These are phyloP conservation scores for Hemithea aestivaria DNA, from an alignment of 2,888 invertebrate genomes.

Conservation along the genomic window DNA sequence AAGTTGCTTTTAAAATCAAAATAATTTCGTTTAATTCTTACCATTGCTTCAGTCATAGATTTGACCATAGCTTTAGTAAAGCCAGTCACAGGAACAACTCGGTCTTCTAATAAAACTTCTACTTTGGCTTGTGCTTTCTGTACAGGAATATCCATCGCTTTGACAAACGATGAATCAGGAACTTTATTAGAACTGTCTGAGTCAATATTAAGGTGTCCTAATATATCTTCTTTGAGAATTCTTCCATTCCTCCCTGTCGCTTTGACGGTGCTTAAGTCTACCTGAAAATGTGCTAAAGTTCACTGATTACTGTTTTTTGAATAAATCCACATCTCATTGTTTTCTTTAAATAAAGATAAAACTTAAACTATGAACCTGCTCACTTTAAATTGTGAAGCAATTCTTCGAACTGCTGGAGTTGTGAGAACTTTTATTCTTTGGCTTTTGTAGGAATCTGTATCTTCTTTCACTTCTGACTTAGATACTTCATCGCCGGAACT, in stretches of 20 bases:
- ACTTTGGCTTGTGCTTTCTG: constrained; percentile 40
- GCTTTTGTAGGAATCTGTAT: constrained; percentile 25
- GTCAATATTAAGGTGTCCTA: constrained; percentile 81
- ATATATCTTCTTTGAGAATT: constrained; percentile 96
- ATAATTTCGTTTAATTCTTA: constrained; percentile 44
- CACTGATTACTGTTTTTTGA: not conserved
- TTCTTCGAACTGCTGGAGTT: constrained; percentile 96
- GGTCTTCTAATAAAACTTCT: constrained; percentile 61
- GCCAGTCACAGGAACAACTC: constrained; percentile 85
- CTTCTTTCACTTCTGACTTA: constrained; percentile 27
- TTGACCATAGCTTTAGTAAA: constrained; percentile 96
- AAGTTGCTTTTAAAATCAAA: not conserved
- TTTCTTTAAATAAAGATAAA: too few relatives aligned
- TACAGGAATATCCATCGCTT: constrained; percentile 40
- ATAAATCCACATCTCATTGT: not conserved
- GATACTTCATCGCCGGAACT: constrained; percentile 31
- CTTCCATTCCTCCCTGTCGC: constrained; percentile 93
- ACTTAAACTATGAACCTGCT: too few relatives aligned
- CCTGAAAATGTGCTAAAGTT: constrained; percentile 56
- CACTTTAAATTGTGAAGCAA: constrained; percentile 94
- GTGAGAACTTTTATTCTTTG: constrained; percentile 80
- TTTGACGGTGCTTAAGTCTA: constrained; percentile 83
- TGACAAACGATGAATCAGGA: constrained; percentile 34
- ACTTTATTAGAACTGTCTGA: constrained; percentile 74
- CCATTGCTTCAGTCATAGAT: constrained; percentile 94